Percentiles rank a stretch among this genome's conserved stretches.
phyloP scores from a whole-genome alignment of 1,140 invertebrate species.

The Berghia stephanieae region DNA sequence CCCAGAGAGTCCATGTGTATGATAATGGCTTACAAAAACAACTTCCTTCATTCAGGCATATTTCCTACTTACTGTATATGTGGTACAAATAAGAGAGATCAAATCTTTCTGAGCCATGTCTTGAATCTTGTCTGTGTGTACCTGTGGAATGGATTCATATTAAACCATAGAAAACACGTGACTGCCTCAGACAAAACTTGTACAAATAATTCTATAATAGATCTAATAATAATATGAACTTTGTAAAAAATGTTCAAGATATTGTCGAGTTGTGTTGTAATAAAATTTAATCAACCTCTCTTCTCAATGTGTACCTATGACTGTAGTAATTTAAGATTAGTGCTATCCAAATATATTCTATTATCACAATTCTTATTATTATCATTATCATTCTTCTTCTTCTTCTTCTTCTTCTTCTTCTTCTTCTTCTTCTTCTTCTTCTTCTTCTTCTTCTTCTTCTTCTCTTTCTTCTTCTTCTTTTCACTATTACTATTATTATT shows the following conservation, averaged over 20 bases:
- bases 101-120: constrained; percentile 52
- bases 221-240: background rate
- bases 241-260: background rate
- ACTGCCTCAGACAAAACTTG: background rate
- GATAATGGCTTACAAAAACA: background rate
- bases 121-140: constrained; percentile 62
- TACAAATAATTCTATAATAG: background rate
- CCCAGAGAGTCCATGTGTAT: background rate
- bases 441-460: too few relatives aligned
- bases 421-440: too few relatives aligned
- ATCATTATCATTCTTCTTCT: too few relatives aligned
- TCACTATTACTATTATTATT: too few relatives aligned
- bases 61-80: constrained; percentile 59
- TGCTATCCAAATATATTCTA: too few relatives aligned
- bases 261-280: background rate
- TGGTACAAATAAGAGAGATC: constrained; percentile 57
- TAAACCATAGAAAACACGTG: too few relatives aligned
- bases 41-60: too few relatives aligned
- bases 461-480: too few relatives aligned
- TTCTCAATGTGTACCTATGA: background rate
- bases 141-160: constrained; percentile 39
- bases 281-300: background rate
- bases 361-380: too few relatives aligned
- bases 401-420: too few relatives aligned
- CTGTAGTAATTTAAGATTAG: too few relatives aligned